phyloP scores from a whole-genome alignment of 2,888 invertebrate genomes.

The Heliconius aoede region DNA sequence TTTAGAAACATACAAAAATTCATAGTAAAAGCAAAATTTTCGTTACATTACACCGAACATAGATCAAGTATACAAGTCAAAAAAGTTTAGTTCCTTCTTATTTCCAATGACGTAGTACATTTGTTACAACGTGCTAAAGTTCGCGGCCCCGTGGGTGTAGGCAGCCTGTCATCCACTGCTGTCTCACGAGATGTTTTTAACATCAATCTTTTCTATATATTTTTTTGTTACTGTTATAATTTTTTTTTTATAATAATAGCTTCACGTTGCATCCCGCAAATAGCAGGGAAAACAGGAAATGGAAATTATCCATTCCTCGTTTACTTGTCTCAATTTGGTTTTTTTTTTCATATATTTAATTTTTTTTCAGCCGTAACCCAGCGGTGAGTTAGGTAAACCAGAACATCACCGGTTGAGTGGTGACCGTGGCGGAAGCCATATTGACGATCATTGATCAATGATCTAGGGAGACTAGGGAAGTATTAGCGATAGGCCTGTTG shows the following conservation, averaged over 20 bases:
- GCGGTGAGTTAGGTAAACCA: too few species aligned
- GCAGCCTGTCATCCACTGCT: conserved; percentile 28
- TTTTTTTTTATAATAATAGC: background rate
- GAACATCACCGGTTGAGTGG: too few species aligned
- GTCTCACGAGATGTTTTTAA: conserved; percentile 41
- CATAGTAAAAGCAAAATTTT: background rate
- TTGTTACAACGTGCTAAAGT: conserved; percentile 31
- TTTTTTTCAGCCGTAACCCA: too few species aligned
- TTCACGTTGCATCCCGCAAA: background rate
- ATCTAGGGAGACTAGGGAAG: too few species aligned
- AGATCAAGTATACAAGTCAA: conserved; percentile 21
- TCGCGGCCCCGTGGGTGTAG: conserved; percentile 32
- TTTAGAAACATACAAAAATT: background rate
- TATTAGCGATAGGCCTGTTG: too few species aligned
- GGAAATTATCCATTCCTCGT: too few species aligned
- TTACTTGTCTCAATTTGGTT: too few species aligned
- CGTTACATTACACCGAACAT: background rate
- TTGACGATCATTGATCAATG: too few species aligned
- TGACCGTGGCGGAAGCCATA: too few species aligned
- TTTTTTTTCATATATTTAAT: too few species aligned
- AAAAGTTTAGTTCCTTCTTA: conserved; percentile 23
- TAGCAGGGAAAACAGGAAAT: too few species aligned
- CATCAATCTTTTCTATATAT: conserved; percentile 45
- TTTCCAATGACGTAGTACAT: conserved; percentile 28
- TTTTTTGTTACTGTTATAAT: conserved; percentile 28